Percentiles rank a stretch among this genome's conserved stretches.
phyloP scores from a whole-genome alignment of 2,797 vertebrate genomes.

The Chaetophractus vellerosus region DNA sequence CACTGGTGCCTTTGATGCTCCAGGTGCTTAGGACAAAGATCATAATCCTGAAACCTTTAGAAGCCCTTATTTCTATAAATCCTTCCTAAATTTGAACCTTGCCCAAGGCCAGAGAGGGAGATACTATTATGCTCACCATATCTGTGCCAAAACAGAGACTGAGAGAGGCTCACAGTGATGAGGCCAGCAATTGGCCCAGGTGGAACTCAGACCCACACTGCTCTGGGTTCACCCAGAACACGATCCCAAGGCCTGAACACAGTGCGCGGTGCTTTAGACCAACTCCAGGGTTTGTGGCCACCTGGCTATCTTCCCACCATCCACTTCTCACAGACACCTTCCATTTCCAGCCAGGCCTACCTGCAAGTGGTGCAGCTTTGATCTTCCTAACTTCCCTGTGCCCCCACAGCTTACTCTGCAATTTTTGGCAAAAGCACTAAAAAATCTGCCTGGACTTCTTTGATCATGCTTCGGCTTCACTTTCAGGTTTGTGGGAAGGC shows the following conservation, averaged over 20 bases:
- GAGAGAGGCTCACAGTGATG: not conserved
- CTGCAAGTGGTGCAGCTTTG: not conserved
- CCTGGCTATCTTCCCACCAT: not conserved
- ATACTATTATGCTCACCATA: not conserved
- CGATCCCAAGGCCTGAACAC: too few relatives aligned
- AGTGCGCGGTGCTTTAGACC: not conserved
- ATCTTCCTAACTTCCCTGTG: not conserved
- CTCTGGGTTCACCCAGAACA: not conserved
- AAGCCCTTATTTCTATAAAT: not conserved
- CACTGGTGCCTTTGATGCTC: not conserved
- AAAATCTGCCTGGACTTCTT: conserved; percentile 17
- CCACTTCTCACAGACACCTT: not conserved
- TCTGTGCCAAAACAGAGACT: not conserved
- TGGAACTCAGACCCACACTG: not conserved
- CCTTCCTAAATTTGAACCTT: not conserved
- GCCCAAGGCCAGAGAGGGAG: too few relatives aligned
- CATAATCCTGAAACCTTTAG: not conserved
- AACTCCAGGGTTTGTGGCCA: accelerated
- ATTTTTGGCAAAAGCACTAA: conserved; percentile 9
- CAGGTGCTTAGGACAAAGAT: not conserved
- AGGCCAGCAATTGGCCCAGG: not conserved
- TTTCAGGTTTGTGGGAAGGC: conserved; percentile 49
- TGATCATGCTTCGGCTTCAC: not conserved
- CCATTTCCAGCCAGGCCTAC: accelerated
- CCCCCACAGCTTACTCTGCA: not conserved